phyloP scores from a whole-genome alignment of 2,888 invertebrate species.

The Sphaerophoria rueppellii region DNA sequence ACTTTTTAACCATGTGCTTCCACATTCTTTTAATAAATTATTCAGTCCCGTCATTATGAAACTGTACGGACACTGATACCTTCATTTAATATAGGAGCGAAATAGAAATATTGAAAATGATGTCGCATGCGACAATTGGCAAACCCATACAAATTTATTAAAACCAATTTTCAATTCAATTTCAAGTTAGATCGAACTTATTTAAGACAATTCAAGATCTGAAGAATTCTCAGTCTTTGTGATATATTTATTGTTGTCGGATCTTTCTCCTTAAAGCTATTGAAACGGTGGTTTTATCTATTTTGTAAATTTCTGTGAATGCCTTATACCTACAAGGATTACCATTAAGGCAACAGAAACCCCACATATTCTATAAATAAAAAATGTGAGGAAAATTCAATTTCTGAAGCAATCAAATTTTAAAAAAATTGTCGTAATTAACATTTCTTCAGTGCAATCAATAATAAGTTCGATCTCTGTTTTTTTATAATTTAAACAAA shows the following conservation, averaged over 20 bases:
- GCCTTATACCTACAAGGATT: slow-evolving; percentile 40
- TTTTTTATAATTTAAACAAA: too few relatives aligned
- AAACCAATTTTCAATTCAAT: slow-evolving; percentile 32
- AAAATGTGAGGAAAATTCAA: slow-evolving; percentile 52
- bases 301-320: slow-evolving; percentile 13
- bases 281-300: neutral
- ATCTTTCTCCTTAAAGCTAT: slow-evolving; percentile 3
- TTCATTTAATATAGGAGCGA: slow-evolving; percentile 1
- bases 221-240: slow-evolving; percentile 56
- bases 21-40: slow-evolving; percentile 29
- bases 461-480: too few relatives aligned
- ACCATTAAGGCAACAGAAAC: slow-evolving; percentile 22
- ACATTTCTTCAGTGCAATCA: too few relatives aligned
- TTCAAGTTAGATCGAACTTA: slow-evolving; percentile 54
- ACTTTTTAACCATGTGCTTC: slow-evolving; percentile 1
- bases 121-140: slow-evolving; percentile 39
- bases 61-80: neutral
- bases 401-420: too few relatives aligned
- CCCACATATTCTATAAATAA: neutral
- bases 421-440: too few relatives aligned
- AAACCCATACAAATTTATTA: slow-evolving; percentile 58
- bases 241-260: slow-evolving; percentile 34
- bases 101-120: slow-evolving; percentile 5
- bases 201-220: slow-evolving; percentile 49
- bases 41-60: slow-evolving; percentile 6